Base-by-base conservation (phyloP, 2,888 invertebrate genomes). In the Coecobrya sp. region DNA sequence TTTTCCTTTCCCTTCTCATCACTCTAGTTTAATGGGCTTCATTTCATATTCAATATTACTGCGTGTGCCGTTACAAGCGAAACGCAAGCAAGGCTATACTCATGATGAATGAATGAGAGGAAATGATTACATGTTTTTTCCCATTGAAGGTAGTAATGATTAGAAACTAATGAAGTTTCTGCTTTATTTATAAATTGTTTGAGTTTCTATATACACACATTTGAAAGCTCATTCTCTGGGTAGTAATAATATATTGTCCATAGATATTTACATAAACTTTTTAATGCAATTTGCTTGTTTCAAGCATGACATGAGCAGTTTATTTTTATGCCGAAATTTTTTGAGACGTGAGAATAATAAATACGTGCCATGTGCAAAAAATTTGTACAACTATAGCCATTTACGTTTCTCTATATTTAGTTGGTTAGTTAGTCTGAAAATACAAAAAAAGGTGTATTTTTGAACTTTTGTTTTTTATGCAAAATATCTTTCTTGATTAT, bases 101-200 rank as follows among this genome's bases (percentile, higher is more conserved):
- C 11, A 49, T 49, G 11, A 49, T 7, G 3, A 49, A 49, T 49
- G 49, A 81, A 30, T 55, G 25, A 25, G 36, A 82, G 82, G 82
- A 82, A 82, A 82, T 59, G 59, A 16, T 10, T 16, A 59, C 82
- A 59, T 59, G 82, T 55, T 59, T 82, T 81, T 59, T 42, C 36
- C 82, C 82, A 82, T 59, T 55, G 55, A 52, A 49, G 79, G 25
- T 27, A 65, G 65, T 65, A 65, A 65, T 25, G 7, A 65, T 27
- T 65, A 27, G 65, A 65, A 65, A 65, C 25, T 27, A 4, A 65
- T 65, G 65, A 25, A 25, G 5, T 65, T 27, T 65, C 25, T 65
- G 10, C 49, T 65, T 27, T 65, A 65, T 65, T 65, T 30, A 68
- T 65, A 25, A 65, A 25, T 65, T 25, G 19, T 59, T n/a, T 2